Evolutionary conservation across 2,113 vertebrate species (phyloP).

Genomic region (Forbesichthys papilliferus): DNA sequence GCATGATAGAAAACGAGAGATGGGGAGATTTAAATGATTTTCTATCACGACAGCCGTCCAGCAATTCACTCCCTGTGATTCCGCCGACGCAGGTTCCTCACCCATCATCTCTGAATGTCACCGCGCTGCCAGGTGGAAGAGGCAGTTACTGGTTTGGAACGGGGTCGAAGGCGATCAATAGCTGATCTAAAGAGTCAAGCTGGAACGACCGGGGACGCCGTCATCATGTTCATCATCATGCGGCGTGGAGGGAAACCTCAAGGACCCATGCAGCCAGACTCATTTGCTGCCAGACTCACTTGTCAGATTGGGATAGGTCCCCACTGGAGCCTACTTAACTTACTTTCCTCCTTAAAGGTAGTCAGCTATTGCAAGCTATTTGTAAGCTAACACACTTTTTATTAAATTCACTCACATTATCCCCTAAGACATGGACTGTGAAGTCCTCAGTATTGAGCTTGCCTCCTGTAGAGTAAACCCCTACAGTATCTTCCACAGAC

Average conservation of each 20-base stretch:
- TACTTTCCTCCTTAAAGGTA: slow-evolving; percentile 21
- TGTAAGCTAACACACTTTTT: not conserved
- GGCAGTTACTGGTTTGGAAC: slow-evolving; percentile 18
- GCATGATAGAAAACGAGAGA: slow-evolving; percentile 10
- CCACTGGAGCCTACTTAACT: slow-evolving; percentile 1
- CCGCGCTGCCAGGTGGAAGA: slow-evolving; percentile 34
- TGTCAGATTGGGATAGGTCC: no score
- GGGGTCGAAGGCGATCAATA: slow-evolving; percentile 60
- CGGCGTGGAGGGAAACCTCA: slow-evolving; percentile 18
- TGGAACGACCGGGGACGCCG: slow-evolving; percentile 13
- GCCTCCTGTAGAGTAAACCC: slow-evolving; percentile 26
- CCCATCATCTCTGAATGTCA: slow-evolving; percentile 37
- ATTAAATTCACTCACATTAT: slow-evolving; percentile 27
- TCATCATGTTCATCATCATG: slow-evolving; percentile 48
- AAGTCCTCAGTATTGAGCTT: not conserved
- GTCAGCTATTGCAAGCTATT: no score
- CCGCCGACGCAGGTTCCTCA: slow-evolving; percentile 31
- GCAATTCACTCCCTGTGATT: slow-evolving; percentile 28
- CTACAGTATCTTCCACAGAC: slow-evolving; percentile 18
- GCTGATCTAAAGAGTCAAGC: slow-evolving; percentile 16
- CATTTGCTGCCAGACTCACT: slow-evolving; percentile 7
- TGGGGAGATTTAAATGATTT: not conserved
- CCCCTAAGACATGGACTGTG: slow-evolving; percentile 42
- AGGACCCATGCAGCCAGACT: slow-evolving; percentile 31
- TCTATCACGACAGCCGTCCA: slow-evolving; percentile 11